Conservation (phyloP, 2,888 invertebrate genomes). For the Rhagophthalmus giganteus region DNA sequence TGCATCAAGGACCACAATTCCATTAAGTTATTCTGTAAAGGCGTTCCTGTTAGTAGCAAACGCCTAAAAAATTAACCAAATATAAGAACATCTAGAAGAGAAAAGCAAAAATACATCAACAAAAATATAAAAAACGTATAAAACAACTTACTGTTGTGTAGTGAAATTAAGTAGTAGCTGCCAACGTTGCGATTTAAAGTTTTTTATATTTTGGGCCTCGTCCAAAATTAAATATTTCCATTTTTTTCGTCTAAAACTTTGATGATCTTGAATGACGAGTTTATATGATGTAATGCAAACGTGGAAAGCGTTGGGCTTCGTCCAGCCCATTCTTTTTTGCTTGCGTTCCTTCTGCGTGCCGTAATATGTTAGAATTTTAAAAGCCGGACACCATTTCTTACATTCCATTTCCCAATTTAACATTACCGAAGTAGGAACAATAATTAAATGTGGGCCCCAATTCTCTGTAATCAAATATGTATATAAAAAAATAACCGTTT, state of each 20-base stretch:
- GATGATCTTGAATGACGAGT: conserved; percentile 97
- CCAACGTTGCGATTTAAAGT: conserved; percentile 99
- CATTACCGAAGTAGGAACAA: conserved; percentile 99
- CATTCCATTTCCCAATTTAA: conserved; percentile 99
- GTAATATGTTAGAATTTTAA: conserved; percentile 98
- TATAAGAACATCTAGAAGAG: conserved; percentile 23
- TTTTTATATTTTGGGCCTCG: conserved; percentile 99
- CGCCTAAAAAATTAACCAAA: conserved; percentile 62
- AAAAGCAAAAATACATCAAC: conserved; percentile 27
- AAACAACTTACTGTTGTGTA: conserved; percentile 74
- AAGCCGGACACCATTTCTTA: conserved; percentile 99
- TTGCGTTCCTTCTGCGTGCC: conserved; percentile 95
- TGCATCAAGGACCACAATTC: conserved; percentile 98
- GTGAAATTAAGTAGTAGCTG: conserved; percentile 94
- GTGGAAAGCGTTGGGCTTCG: conserved; percentile 97
- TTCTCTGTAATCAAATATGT: conserved; percentile 59
- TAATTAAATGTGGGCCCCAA: conserved; percentile 99
- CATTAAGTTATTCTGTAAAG: conserved; percentile 94
- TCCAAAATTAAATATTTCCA: conserved; percentile 99
- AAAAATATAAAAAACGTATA: conserved; percentile 17
- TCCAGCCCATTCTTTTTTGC: conserved; percentile 92
- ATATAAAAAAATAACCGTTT: not conserved
- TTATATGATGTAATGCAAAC: conserved; percentile 98
- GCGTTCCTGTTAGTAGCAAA: conserved; percentile 90
- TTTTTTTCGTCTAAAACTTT: conserved; percentile 93